Evolutionary conservation across 2,888 invertebrate species (phyloP).

Genomic region (Trachelus iudaicus): DNA sequence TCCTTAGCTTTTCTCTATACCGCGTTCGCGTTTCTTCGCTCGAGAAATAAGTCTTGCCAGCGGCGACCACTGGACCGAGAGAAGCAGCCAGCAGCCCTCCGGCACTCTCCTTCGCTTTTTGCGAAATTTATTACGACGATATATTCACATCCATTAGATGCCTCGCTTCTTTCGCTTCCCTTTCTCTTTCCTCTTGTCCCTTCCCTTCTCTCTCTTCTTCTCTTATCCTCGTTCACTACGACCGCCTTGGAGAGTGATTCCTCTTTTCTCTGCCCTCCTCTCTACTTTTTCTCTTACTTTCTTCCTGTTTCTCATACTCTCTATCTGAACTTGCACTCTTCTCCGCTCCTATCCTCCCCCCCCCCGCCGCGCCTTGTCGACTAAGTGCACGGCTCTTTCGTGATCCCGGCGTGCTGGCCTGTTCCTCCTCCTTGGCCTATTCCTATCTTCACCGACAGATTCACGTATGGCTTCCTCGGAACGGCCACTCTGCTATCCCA

Average conservation of each 20-base stretch:
- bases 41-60: constrained; percentile 41
- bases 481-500: neutral
- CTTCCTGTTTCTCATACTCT: neutral
- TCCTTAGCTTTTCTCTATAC: constrained; percentile 26
- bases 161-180: constrained; percentile 49
- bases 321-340: neutral
- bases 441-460: neutral
- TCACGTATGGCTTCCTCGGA: neutral
- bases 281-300: neutral
- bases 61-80: constrained; percentile 30
- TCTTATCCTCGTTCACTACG: neutral
- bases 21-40: constrained; percentile 6
- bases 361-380: neutral
- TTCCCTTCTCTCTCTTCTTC: neutral
- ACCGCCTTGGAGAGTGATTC: neutral
- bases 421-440: neutral
- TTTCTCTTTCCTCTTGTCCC: constrained; percentile 22
- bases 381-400: neutral
- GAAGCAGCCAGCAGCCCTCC: constrained; percentile 25
- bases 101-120: constrained; percentile 49
- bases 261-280: constrained; percentile 4
- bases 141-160: constrained; percentile 66
- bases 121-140: constrained; percentile 64
- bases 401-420: neutral
- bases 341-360: neutral